A percentile compares a stretch with the other conserved stretches of the same genome.
Conservation (phyloP, 2,888 invertebrate genomes). For the Parnassius mnemosyne region DNA sequence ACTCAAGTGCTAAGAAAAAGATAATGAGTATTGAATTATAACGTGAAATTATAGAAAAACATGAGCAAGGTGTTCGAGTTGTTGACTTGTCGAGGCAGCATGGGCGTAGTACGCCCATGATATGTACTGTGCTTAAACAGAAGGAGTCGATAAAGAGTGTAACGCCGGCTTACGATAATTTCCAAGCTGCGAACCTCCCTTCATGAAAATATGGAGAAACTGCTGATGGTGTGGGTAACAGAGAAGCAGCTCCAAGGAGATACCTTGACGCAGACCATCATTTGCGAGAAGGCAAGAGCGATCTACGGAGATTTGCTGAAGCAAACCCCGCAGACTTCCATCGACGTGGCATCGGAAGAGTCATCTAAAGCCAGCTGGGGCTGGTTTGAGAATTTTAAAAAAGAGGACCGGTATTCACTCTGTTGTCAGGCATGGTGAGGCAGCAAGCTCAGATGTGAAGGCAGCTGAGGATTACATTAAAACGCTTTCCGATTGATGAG, state of each 20-base stretch:
- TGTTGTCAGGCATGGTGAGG: conserved; percentile 32
- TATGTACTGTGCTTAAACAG: conserved; percentile 5
- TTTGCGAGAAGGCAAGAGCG: conserved; percentile 14
- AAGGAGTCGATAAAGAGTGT: conserved; percentile 6
- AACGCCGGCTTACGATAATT: conserved; percentile 5
- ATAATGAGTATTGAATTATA: conserved; percentile 5
- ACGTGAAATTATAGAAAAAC: conserved; percentile 5
- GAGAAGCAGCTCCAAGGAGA: conserved; percentile 3
- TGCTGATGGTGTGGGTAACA: conserved; percentile 2
- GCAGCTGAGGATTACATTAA: conserved; percentile 14
- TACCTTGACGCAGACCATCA: conserved; percentile 8
- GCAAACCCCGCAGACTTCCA: conserved; percentile 15
- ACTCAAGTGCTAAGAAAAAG: conserved; percentile 1
- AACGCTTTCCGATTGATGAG: conserved; percentile 26
- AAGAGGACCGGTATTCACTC: conserved; percentile 33
- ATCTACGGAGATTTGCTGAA: conserved; percentile 17
- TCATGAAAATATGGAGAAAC: conserved; percentile 7
- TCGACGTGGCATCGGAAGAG: conserved; percentile 15
- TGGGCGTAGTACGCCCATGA: conserved; percentile 3
- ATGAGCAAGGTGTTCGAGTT: conserved; percentile 6
- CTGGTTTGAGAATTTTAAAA: conserved; percentile 38
- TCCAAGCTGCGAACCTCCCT: conserved; percentile 2
- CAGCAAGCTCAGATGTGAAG: conserved; percentile 16
- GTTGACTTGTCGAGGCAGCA: conserved; percentile 4
- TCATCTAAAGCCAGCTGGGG: conserved; percentile 27